Conservation (phyloP, 2,113 vertebrate species). For the Semicossyphus pulcher region DNA sequence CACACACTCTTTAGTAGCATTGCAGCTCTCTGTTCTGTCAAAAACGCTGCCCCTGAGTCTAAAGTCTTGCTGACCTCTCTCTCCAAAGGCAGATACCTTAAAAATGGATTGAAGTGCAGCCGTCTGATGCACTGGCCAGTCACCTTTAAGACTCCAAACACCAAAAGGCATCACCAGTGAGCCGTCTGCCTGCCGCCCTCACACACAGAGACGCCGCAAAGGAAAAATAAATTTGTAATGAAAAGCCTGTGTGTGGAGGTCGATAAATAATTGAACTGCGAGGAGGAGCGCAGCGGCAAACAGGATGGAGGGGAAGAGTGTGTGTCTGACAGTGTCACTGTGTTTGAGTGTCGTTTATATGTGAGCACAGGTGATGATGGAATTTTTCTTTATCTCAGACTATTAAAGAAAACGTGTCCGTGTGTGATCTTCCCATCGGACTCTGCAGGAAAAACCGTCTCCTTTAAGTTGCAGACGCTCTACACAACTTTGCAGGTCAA, state of each 20-base stretch:
- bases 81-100: not conserved
- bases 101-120: not conserved
- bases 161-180: not conserved
- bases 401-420: too few species aligned
- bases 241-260: constrained; percentile 45
- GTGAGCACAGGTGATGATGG: not conserved
- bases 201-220: constrained; percentile 6
- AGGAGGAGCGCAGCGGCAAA: constrained; percentile 45
- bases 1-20: not conserved
- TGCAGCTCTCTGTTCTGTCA: not conserved
- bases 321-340: constrained; percentile 7
- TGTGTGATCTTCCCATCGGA: too few species aligned
- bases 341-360: constrained; percentile 8
- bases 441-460: too few species aligned
- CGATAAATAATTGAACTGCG: constrained; percentile 68
- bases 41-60: not conserved
- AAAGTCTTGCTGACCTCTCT: not conserved
- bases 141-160: not conserved
- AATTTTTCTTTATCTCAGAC: too few species aligned
- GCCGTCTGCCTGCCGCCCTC: constrained; percentile 1
- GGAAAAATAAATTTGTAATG: constrained; percentile 50
- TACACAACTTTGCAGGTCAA: not conserved
- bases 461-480: too few species aligned
- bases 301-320: constrained; percentile 34
- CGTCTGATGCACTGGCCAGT: constrained; percentile 4